phyloP scores from a whole-genome alignment of 2,888 invertebrate species.

The Aethes cnicana region DNA sequence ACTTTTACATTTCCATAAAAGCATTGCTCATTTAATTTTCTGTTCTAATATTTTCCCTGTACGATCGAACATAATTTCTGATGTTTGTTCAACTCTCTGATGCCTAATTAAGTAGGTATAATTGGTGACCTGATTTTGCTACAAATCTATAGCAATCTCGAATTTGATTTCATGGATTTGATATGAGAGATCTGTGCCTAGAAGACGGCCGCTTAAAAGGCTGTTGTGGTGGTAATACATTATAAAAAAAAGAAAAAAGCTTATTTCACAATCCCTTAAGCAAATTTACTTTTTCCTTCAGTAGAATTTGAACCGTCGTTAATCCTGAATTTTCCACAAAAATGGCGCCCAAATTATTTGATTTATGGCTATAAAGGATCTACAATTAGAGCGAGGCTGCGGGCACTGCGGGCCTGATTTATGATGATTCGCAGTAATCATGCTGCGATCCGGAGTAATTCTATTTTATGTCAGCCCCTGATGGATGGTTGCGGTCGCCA shows the following conservation, averaged over 20 bases:
- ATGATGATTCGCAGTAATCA: constrained; percentile 75
- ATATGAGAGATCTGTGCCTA: too few species aligned
- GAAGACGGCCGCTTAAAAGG: too few species aligned
- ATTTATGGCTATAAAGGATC: constrained; percentile 65
- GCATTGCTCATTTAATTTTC: too few species aligned
- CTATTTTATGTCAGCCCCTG: constrained; percentile 68
- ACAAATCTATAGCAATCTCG: too few species aligned
- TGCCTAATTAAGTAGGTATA: too few species aligned
- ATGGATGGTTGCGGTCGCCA: constrained; percentile 64
- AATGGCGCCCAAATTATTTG: constrained; percentile 60
- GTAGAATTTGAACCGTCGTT: background rate
- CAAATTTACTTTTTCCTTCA: background rate
- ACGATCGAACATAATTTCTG: too few species aligned
- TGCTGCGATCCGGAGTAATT: constrained; percentile 69
- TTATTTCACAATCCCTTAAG: background rate
- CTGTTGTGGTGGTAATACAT: too few species aligned
- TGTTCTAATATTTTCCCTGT: too few species aligned
- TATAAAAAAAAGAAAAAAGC: background rate
- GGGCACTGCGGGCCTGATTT: constrained; percentile 77
- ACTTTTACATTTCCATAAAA: too few species aligned
- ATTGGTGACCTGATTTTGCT: too few species aligned
- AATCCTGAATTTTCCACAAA: constrained; percentile 1
- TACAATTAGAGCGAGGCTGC: constrained; percentile 74
- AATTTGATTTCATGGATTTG: too few species aligned
- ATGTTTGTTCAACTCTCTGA: too few species aligned